Evolutionary conservation across 2,797 vertebrate genomes (phyloP).

Genomic region (Octomys mimax): DNA sequence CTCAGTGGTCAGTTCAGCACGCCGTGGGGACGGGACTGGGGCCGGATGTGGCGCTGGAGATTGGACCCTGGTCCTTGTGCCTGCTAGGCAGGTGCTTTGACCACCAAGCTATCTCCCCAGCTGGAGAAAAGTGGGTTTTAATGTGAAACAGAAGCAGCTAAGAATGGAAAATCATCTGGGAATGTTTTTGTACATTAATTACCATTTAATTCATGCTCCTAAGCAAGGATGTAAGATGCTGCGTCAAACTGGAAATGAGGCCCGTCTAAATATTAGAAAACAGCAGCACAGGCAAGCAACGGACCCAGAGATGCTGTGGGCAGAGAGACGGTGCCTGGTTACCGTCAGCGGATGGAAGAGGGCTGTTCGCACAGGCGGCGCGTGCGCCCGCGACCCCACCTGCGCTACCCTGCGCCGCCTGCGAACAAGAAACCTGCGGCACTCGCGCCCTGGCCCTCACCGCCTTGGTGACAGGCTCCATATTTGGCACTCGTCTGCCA

Average conservation of each 20-base stretch:
- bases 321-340: background rate
- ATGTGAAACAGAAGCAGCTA: background rate
- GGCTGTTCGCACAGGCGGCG: background rate
- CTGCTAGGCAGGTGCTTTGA: too few species aligned
- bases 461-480: background rate
- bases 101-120: too few species aligned
- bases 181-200: background rate
- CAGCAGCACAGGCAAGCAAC: background rate
- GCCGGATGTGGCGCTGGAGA: too few species aligned
- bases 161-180: background rate
- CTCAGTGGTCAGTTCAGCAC: too few species aligned
- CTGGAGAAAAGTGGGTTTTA: background rate
- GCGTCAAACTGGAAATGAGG: background rate
- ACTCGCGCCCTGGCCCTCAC: background rate
- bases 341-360: background rate
- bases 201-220: background rate
- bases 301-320: background rate
- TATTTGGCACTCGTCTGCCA: background rate
- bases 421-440: background rate
- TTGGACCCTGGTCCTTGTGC: too few species aligned
- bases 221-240: background rate
- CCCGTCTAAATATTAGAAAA: background rate
- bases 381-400: too few species aligned
- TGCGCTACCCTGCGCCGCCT: fast-evolving
- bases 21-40: too few species aligned